Base-by-base conservation (phyloP, 1,140 invertebrate genomes). In the Polypedilum vanderplanki region DNA sequence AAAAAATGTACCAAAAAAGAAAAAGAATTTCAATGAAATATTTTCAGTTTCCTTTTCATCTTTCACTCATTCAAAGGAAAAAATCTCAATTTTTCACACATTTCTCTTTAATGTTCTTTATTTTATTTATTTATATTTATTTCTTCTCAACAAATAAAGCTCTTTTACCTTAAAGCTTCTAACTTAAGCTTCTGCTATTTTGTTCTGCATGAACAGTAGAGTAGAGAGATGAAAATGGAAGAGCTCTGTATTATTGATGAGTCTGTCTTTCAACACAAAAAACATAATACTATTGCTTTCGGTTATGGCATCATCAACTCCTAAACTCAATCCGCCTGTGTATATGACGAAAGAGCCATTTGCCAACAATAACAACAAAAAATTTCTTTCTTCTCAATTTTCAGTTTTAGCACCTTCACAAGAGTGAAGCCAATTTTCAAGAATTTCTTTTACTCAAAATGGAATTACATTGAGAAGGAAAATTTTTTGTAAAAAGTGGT, bases 371-470 rank as follows among this genome's bases (percentile, higher is more conserved):
- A 12, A n/a, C 46, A 57, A 57, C 46, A 57, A 57, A 15, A 57
- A 46, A n/a, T n/a, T n/a, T n/a, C 5, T 33, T 33, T 57, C 12
- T 57, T 57, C 46, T 57, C 46, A 57, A 57, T 57, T 57, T 57
- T 57, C 46, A 57, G 24, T 57, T 57, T 57, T 57, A 57, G 10
- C 46, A 57, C 46, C 46, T 57, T 57, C 12, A 12, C 46, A 57
- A 57, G n/a, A 57, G n/a, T 57, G 46, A 57, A 57, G 46, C 46
- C 46, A 57, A 57, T 57, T n/a, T 57, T 57, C 46, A 57, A 57
- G 12, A 57, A 15, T 33, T 33, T 33, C 24, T 33, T 33, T 33
- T 33, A 33, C 5, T 33, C 5, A 33, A 33, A 33, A 33, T 33
- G 24, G 24, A 33, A 33, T 33, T 33, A 33, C 24, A 33, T 33